Base-by-base conservation (phyloP, 2,113 vertebrate species). In the Indicator indicator region DNA sequence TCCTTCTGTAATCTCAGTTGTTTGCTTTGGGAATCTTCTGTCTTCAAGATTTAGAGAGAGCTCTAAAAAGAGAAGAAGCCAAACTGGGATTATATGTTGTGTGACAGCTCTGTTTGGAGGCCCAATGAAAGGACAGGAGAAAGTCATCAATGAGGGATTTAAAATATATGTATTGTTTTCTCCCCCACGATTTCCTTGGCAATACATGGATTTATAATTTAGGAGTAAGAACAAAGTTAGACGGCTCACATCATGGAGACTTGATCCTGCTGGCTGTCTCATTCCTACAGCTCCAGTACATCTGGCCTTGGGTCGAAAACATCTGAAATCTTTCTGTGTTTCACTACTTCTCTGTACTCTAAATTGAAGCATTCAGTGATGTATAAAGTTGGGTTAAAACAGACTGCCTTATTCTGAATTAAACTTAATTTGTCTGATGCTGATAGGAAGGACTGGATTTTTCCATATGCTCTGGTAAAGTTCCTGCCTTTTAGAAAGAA, bases 1-100 rank as follows among this genome's bases (percentile, higher is more conserved):
- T 97, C 96, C 97, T 95, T 93, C 97, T 97, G 42, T 97, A 98
- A 98, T 98, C 98, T 97, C 97, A 95, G 95, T 96, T 97, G 96
- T 97, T 96, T 97, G 90, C 97, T 97, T 97, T 95, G 93, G 93
- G 88, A 84, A 96, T 92, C 96, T 97, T 97, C 95, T 89, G 32
- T 89, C 96, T 98, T 94, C 92, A 96, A 87, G 96, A 97, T 93
- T 95, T 96, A 87, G 94, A 91, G 84, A 95, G 95, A 94, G 76
- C 88, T 97, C 95, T 89, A 75, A 95, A 95, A 92, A 95, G 87
- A 97, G 87, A 95, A 98, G 96, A 94, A 95, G 79, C 89, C 86
- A 72, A 95, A 89, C 96, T 97, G 97, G 96, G 96, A 97, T 98
- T 95, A 96, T 93, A 46, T 91, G 75, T 95, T 96, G 91, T 97